Conservation (phyloP, 2,797 vertebrate species). For the Lepus townsendii region DNA sequence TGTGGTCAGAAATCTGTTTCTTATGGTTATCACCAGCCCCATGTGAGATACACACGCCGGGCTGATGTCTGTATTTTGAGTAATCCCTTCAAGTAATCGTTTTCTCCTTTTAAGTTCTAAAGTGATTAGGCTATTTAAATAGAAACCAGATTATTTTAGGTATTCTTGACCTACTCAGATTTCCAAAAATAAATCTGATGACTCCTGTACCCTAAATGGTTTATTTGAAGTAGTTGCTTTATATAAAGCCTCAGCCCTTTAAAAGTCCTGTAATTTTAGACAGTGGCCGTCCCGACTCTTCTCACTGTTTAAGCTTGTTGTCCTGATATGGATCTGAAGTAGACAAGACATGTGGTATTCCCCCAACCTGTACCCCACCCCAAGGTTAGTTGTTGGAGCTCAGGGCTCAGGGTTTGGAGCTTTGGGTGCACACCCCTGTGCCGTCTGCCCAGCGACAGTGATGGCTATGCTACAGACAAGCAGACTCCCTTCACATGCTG, state of each 20-base stretch:
- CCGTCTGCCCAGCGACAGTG: background rate
- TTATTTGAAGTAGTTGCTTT: background rate
- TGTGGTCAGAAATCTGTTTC: background rate
- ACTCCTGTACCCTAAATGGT: constrained; percentile 1
- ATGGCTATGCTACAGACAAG: background rate
- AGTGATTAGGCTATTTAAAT: background rate
- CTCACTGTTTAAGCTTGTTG: background rate
- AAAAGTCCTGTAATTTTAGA: constrained; percentile 27
- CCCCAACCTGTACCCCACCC: background rate
- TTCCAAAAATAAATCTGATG: constrained; percentile 64
- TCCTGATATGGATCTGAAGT: background rate
- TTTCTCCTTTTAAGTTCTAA: constrained; percentile 1
- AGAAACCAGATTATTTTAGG: constrained; percentile 48
- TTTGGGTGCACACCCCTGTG: background rate
- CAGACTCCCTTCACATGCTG: background rate
- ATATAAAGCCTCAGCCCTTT: constrained; percentile 7
- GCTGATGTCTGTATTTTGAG: background rate
- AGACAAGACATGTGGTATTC: background rate
- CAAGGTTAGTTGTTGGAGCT: background rate
- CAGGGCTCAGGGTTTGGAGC: background rate
- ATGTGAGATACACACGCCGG: background rate
- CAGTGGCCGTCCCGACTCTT: background rate
- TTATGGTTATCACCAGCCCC: background rate
- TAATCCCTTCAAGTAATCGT: background rate
- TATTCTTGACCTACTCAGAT: constrained; percentile 38